Conservation (phyloP, 2,797 vertebrate species). For the Leptatherina wallacei region DNA sequence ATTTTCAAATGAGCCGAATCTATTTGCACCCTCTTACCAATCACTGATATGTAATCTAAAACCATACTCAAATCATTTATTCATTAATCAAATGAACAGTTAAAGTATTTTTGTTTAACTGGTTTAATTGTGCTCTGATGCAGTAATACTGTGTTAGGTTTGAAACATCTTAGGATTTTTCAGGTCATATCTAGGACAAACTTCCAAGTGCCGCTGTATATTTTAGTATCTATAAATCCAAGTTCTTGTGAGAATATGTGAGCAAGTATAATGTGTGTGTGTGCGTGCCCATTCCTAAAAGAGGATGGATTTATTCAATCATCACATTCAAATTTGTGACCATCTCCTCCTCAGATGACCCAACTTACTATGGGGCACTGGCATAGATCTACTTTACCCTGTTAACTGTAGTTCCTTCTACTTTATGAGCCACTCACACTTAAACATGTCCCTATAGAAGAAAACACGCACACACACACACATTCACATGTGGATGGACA, state of each 20-base stretch:
- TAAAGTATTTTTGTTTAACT: no score
- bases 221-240: neutral
- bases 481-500: neutral
- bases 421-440: constrained; percentile 7
- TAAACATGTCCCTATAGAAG: neutral
- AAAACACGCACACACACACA: constrained; percentile 1
- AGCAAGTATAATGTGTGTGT: neutral
- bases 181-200: no score
- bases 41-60: no score
- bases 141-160: neutral
- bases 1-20: neutral
- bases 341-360: constrained; percentile 28
- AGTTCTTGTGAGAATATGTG: neutral
- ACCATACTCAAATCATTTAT: no score
- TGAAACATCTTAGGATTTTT: neutral
- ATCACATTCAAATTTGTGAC: constrained; percentile 30
- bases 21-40: no score
- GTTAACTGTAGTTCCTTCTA: constrained; percentile 19
- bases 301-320: constrained; percentile 4
- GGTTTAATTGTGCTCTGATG: neutral
- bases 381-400: constrained; percentile 16
- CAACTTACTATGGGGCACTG: constrained; percentile 33
- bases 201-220: no score
- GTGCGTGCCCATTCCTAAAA: neutral
- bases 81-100: no score